These are phyloP conservation scores for Craterocephalus amniculus DNA, from an alignment of 2,797 vertebrate genomes.

Conservation along the genomic window DNA sequence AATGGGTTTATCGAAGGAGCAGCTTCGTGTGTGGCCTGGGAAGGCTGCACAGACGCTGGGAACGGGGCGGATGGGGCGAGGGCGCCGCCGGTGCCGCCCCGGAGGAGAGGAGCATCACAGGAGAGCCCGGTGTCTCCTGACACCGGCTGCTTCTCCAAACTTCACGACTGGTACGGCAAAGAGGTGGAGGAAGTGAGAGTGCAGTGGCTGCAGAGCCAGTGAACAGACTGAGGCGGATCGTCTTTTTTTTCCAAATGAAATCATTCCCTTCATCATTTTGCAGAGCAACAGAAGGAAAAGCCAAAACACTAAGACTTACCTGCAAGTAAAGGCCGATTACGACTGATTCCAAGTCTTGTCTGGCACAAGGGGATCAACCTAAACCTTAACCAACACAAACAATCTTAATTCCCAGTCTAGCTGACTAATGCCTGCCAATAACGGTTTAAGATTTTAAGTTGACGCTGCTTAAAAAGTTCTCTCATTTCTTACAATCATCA, in stretches of 20 bases:
- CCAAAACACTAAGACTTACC: conserved; percentile 1
- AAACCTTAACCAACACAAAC: no score
- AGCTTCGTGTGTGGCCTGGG: conserved; percentile 69
- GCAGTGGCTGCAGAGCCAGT: conserved; percentile 87
- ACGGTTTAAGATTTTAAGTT: no score
- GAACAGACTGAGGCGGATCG: conserved; percentile 25
- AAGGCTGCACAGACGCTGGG: conserved; percentile 56
- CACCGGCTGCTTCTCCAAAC: conserved; percentile 82
- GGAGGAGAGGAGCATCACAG: conserved; percentile 73
- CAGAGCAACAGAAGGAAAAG: background rate
- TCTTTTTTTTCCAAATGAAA: conserved; percentile 9
- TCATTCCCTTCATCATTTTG: conserved; percentile 55
- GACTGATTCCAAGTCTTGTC: no score
- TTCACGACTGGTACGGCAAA: conserved; percentile 89
- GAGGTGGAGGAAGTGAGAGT: conserved; percentile 86
- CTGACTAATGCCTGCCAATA: no score
- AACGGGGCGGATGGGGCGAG: conserved; percentile 39
- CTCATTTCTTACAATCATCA: no score
- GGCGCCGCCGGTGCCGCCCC: conserved; percentile 84
- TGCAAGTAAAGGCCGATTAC: conserved; percentile 7
- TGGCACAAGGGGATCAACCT: no score
- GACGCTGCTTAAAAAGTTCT: no score
- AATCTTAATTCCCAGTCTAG: no score
- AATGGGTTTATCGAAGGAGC: conserved; percentile 65
- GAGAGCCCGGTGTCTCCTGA: conserved; percentile 76